Evolutionary conservation across 2,888 invertebrate genomes (phyloP).

Genomic region (Ecliptopera silaceata): DNA sequence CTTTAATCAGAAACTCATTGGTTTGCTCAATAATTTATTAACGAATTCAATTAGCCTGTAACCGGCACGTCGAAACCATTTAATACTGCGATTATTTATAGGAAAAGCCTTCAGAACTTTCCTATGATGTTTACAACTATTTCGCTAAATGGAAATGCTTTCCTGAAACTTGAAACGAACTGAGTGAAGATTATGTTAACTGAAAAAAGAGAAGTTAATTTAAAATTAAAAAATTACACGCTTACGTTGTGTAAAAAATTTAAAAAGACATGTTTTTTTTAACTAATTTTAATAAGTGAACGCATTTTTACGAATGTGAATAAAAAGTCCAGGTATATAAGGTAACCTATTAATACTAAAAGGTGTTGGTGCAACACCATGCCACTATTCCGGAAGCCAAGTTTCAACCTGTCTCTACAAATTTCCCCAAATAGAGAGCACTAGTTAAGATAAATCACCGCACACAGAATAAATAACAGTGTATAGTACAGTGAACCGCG

Average conservation of each 20-base stretch:
- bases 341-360: no score
- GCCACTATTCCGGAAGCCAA: constrained; percentile 3
- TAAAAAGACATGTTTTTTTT: no score
- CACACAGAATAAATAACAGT: background rate
- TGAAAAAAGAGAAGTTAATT: no score
- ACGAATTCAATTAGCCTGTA: background rate
- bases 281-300: no score
- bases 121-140: background rate
- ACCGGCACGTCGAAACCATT: background rate
- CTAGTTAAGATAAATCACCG: constrained; percentile 27
- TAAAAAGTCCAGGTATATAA: no score
- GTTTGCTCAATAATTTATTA: background rate
- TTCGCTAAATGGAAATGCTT: background rate
- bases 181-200: no score
- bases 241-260: no score
- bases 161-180: no score
- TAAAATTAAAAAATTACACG: no score
- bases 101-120: background rate
- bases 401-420: constrained; percentile 8
- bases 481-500: constrained; percentile 24
- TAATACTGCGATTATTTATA: background rate
- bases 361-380: no score
- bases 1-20: background rate
- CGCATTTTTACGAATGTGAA: no score
- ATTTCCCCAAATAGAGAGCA: constrained; percentile 12